Percentiles rank a stretch among this genome's conserved stretches.
phyloP scores from a whole-genome alignment of 2,113 vertebrate species.

The Etheostoma spectabile region DNA sequence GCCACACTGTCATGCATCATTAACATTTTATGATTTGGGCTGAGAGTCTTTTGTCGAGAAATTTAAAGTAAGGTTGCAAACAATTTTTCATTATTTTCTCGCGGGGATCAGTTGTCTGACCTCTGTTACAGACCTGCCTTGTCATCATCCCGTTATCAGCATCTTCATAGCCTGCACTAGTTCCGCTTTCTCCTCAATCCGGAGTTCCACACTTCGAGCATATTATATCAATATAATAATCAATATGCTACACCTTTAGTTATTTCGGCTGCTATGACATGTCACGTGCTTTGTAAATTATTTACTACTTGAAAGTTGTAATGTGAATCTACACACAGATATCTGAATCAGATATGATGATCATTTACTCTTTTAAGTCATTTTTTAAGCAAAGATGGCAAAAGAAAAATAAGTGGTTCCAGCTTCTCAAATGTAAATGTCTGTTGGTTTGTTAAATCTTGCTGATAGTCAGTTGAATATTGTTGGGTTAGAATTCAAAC shows the following conservation, averaged over 20 bases:
- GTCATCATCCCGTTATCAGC: background rate
- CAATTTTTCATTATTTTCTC: background rate
- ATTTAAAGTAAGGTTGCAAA: background rate
- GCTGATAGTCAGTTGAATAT: background rate
- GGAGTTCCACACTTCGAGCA: background rate
- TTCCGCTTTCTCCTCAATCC: background rate
- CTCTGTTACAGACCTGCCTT: background rate
- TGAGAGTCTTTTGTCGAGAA: background rate
- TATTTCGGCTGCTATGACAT: background rate
- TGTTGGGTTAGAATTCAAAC: background rate
- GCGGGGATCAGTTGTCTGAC: background rate
- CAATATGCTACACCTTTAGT: background rate
- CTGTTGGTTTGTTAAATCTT: background rate
- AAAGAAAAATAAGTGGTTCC: background rate
- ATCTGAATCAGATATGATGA: too few relatives aligned
- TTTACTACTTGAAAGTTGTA: too few relatives aligned
- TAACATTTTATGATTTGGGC: background rate
- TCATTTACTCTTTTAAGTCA: background rate
- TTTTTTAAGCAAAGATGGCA: background rate
- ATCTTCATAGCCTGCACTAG: background rate
- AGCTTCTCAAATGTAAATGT: background rate
- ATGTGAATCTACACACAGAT: background rate
- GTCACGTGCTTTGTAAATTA: background rate
- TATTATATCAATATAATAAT: background rate
- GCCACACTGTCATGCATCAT: background rate